Base-by-base conservation (phyloP, 2,797 vertebrate genomes). In the Pteropus rufus region DNA sequence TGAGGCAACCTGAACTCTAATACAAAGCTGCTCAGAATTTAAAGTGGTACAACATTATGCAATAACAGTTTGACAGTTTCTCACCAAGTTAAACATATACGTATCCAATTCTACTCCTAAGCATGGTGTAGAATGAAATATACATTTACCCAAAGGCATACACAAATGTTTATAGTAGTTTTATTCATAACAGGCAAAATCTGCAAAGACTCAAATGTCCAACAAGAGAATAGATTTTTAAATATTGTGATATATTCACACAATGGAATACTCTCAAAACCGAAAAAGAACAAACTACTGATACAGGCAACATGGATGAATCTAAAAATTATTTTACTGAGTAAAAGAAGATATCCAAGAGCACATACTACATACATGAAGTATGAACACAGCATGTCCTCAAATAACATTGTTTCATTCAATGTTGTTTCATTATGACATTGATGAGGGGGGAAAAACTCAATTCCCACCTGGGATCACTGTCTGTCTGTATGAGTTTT, bases 151-250 rank as follows among this genome's bases (percentile, higher is more conserved):
- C 41, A 87, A 86, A 94, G 49, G 65, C 18, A 65, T 1, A 89
- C 5, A 92, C n/a, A 87, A 58, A 89, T 58, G 21, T 49, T 76
- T 81, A n/a, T 0, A 89, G 77, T 34, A 64, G 12, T 7, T 87
- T 89, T 92, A 93, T 76, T 90, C 44, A 7, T n/a, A 75, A 69
- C 10, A 65, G 46, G 16, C 23, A 46, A 31, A 86, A 85, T 62
- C 29, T 76, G 41, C 15, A 88, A 94, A 93, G 65, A 86, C 15
- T 9, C 65, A 95, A 87, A 70, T 54, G 49, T 31, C 73, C 44
- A 92, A 36, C 54, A 95, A 87, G 11, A 94, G 49, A 86, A 96
- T 10, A 19, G 36, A 58, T 52, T 87, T 95, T 96, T 75, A 95
- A 77, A 83, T 69, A 80, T 0, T 31, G 5, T 39, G 41, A 77